Evolutionary conservation across 2,113 vertebrate species (phyloP), one percentile per base, ranked within the genome.

Genomic region (Zosterops pallidus): DNA sequence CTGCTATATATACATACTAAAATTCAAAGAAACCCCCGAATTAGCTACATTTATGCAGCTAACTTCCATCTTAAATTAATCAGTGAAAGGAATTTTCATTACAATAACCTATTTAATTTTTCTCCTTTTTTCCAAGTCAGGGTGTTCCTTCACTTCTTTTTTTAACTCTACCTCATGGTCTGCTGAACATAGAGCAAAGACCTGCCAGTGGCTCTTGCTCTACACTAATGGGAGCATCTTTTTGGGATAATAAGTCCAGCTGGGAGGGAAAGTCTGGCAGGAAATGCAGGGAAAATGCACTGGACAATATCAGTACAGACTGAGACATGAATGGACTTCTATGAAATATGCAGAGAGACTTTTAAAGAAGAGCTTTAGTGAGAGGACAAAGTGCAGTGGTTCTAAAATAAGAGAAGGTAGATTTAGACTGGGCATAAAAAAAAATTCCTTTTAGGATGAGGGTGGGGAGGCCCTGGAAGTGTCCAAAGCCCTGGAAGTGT

Each of bases 401-500:
- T 74, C 28, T 60, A 37, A 42, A 55, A 22, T 20, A 6, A 42
- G 62, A n/a, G 20, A 23, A 42, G 11, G 24, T 21, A 18, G 28
- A 14, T 83, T 72, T 49, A 49, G 28, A 25, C 14, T 52, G 50
- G 18, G 23, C 39, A 37, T 17, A 53, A 25, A 18, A 31, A 53
- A 77, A 37, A 57, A 76, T 29, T 59, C 25, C 9, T 65, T 71
- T 53, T 59, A 28, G 18, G 12, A 28, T 88, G 39, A 74, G 39
- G 18, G 9, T 33, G 55, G 14, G 0, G 0, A 44, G 17, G 9
- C 6, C 31, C 25, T 57, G 52, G 62, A 52, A 29, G 7, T 67
- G 37, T 7, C 21, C 37, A 76, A 31, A 44, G 44, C 44, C 37
- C 53, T 86, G 83, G 53, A 0, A 69, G 9, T 53, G 46, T 5